phyloP scores from a whole-genome alignment of 2,888 invertebrate species.

The Orthonychiurus folsomi region DNA sequence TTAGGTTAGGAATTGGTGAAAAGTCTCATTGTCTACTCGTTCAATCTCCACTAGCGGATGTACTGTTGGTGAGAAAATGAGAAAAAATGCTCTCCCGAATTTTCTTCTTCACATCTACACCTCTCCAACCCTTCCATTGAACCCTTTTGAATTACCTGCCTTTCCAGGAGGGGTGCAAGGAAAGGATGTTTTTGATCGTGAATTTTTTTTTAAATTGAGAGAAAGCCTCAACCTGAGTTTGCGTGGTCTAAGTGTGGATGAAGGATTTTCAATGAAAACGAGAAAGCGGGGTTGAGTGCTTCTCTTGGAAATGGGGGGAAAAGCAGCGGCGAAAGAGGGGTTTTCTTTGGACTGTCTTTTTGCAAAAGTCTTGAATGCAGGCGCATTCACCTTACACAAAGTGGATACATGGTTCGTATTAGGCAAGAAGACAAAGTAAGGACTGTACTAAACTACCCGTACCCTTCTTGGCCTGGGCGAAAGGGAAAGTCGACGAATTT shows the following conservation, averaged over 20 bases:
- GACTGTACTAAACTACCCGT: neutral
- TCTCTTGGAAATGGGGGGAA: neutral
- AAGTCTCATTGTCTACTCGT: no score
- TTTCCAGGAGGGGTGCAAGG: neutral
- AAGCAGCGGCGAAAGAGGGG: neutral
- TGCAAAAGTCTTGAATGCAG: neutral
- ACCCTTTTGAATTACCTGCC: neutral
- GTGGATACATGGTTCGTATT: neutral
- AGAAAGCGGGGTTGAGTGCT: neutral
- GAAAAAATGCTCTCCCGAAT: neutral
- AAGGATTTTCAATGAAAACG: neutral
- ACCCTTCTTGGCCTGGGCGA: no score
- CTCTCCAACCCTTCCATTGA: neutral
- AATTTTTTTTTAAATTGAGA: neutral
- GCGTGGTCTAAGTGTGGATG: neutral
- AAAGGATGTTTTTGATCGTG: neutral
- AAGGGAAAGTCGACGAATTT: neutral
- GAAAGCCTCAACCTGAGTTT: neutral
- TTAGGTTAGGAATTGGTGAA: no score
- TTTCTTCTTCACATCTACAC: neutral
- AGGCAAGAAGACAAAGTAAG: neutral
- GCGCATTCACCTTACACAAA: neutral
- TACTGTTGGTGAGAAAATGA: no score
- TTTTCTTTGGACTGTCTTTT: neutral
- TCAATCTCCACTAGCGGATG: no score